These are phyloP conservation scores for Anniella stebbinsi DNA, from an alignment of 2,797 vertebrate species.

Conservation along the genomic window DNA sequence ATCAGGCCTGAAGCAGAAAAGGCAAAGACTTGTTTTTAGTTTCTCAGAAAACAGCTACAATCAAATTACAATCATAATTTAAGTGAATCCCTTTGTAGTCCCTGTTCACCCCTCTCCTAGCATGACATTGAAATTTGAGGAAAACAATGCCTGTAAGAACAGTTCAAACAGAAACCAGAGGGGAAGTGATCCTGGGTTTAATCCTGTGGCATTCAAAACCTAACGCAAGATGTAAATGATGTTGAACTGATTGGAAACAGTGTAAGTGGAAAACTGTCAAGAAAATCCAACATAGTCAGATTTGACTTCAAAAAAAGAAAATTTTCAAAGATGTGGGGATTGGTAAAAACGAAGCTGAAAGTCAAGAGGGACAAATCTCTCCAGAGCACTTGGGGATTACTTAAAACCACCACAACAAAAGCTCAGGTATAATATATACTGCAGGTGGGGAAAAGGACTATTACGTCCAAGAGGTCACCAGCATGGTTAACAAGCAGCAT, in stretches of 20 bases:
- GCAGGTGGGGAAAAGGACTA: neutral
- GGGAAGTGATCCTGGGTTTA: neutral
- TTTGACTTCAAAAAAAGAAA: neutral
- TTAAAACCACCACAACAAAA: neutral
- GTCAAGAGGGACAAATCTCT: neutral
- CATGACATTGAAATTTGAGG: neutral
- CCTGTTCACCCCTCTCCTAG: neutral
- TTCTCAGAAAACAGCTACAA: neutral
- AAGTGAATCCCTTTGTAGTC: neutral
- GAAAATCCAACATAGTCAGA: neutral
- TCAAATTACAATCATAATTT: neutral
- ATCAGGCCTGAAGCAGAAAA: conserved; percentile 84
- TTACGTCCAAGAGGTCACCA: neutral
- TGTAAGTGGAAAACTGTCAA: neutral
- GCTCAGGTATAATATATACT: neutral
- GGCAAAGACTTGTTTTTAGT: conserved; percentile 29
- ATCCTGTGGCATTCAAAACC: too few species aligned
- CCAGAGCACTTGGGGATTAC: neutral
- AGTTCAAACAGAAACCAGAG: neutral
- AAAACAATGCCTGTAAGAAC: too few species aligned
- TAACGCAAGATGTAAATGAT: too few species aligned
- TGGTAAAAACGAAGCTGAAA: neutral
- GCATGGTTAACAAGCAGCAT: neutral
- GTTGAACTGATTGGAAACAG: too few species aligned
- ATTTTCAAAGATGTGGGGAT: neutral